Conservation (phyloP, 2,888 invertebrate species). For the Calliopum simillimum region DNA sequence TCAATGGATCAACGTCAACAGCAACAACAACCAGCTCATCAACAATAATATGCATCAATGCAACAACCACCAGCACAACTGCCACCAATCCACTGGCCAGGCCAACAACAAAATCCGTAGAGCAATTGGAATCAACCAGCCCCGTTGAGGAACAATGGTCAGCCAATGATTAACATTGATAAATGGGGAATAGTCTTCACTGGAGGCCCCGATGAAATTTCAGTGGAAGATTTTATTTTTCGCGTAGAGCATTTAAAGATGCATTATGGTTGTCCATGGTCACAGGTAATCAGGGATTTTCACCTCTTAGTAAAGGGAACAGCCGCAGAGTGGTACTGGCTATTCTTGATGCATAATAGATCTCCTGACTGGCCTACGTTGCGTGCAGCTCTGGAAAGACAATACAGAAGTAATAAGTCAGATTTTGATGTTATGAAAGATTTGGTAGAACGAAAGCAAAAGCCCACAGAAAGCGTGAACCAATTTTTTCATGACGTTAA, state of each 20-base stretch:
- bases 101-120: too few relatives aligned
- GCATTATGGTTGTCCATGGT: slow-evolving; percentile 8
- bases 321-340: slow-evolving; percentile 16
- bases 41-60: too few relatives aligned
- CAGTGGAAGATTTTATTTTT: slow-evolving; percentile 23
- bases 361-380: not conserved
- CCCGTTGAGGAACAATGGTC: too few relatives aligned
- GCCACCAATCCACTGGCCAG: too few relatives aligned
- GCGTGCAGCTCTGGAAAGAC: not conserved
- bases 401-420: not conserved
- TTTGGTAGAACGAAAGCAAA: slow-evolving; percentile 10
- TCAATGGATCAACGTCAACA: too few relatives aligned
- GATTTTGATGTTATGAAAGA: too few relatives aligned
- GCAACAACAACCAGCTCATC: too few relatives aligned
- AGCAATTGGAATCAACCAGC: too few relatives aligned
- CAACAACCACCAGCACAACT: too few relatives aligned
- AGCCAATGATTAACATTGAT: too few relatives aligned
- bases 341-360: not conserved
- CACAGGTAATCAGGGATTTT: slow-evolving; percentile 8
- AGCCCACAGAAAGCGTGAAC: not conserved
- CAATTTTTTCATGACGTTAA: slow-evolving; percentile 7
- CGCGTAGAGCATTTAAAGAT: not conserved
- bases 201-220: not conserved
- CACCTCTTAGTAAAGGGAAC: not conserved
- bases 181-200: slow-evolving; percentile 5